Evolutionary conservation across 2,888 invertebrate species (phyloP), one percentile per base, ranked within the genome.

Genomic region (Branchipolynoe longqiensis): DNA sequence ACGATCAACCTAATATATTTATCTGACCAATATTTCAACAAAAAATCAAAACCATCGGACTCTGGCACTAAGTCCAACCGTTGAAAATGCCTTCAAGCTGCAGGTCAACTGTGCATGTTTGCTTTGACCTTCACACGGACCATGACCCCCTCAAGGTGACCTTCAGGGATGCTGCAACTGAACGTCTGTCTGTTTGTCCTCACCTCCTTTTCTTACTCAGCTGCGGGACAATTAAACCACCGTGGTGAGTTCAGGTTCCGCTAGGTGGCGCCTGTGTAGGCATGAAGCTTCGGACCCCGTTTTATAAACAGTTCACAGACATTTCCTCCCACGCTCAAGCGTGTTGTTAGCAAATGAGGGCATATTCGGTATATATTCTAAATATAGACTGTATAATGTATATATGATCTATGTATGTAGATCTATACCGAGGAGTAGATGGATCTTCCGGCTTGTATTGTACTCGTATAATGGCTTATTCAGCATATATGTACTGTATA

Each of bases 161-260:
- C 8, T 12, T 58, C n/a, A 58, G n/a, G 58, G 25, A 58, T n/a
- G 22, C 58, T 58, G 4, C 12, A 58, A 48, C 4, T 58, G 58
- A 48, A 58, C 58, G 25, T 58, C 48, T 48, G 62, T 62, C n/a
- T 69, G 18, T 69, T 69, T 69, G 69, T 69, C 69, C 12, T 69
- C 69, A 36, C 25, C 69, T 38, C 33, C 18, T 69, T 69, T 38
- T 25, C 38, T 12, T 8, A 33, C 78, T 48, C 31, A 78, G 78
- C 78, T 28, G 54, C 78, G 31, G 78, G 78, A 54, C 31, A 78
- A 48, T 48, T 78, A 78, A 48, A 48, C 78, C 33, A n/a, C 25
- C 12, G 78, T 31, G 78, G 78, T 78, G 78, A 78, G 78, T 78
- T 8, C 28, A 54, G 78, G 78, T 40, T 25, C 33, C 14, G 14